phyloP scores from a whole-genome alignment of 2,888 invertebrate species.

The Drosophila prolongata region DNA sequence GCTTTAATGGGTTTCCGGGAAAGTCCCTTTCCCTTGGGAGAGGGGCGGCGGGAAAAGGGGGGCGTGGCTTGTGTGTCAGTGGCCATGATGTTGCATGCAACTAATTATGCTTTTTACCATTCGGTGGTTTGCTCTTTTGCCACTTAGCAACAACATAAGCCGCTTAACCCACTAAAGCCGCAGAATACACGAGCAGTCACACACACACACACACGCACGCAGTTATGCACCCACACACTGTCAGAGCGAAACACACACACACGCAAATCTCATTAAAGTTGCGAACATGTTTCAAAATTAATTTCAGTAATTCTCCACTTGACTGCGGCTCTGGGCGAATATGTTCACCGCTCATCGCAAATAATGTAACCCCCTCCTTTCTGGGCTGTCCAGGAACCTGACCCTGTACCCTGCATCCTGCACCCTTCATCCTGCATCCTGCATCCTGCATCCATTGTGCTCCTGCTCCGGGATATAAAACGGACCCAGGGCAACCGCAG shows the following conservation, averaged over 20 bases:
- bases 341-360: slow-evolving; percentile 33
- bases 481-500: slow-evolving; percentile 34
- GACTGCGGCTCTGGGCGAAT: slow-evolving; percentile 45
- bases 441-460: neutral
- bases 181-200: slow-evolving; percentile 49
- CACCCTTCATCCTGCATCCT: neutral
- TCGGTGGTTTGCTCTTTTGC: slow-evolving; percentile 73
- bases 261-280: slow-evolving; percentile 75
- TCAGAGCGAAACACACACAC: slow-evolving; percentile 27
- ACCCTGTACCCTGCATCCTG: slow-evolving; percentile 67
- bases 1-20: slow-evolving; percentile 31
- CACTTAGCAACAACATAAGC: slow-evolving; percentile 74
- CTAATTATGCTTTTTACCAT: slow-evolving; percentile 71
- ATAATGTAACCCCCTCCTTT: slow-evolving; percentile 5
- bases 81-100: slow-evolving; percentile 60
- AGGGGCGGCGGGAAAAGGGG: neutral
- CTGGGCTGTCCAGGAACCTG: neutral
- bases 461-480: slow-evolving; percentile 2
- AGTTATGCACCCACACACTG: slow-evolving; percentile 17
- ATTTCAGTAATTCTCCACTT: slow-evolving; percentile 72
- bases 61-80: slow-evolving; percentile 31
- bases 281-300: slow-evolving; percentile 71
- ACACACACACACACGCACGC: slow-evolving; percentile 1
- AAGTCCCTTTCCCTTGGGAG: neutral
- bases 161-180: slow-evolving; percentile 71